Conservation (phyloP, 2,888 invertebrate species). For the Perithous albicinctus region DNA sequence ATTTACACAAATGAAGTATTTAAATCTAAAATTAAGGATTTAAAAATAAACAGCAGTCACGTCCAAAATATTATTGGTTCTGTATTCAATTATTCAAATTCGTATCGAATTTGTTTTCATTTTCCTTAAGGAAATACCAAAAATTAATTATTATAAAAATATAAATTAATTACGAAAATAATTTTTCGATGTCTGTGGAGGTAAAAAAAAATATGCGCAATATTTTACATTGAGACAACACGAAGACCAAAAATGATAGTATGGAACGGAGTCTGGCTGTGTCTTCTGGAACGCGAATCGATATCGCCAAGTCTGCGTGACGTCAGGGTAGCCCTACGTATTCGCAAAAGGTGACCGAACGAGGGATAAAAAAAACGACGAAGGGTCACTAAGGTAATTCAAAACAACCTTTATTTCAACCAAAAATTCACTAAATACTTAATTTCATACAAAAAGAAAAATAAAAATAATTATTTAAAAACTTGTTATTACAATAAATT, state of each 20-base stretch:
- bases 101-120: too few relatives aligned
- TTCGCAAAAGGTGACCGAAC: constrained; percentile 36
- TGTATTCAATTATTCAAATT: not conserved
- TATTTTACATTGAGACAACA: not conserved
- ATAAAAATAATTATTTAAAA: too few relatives aligned
- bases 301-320: constrained; percentile 55
- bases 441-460: too few relatives aligned
- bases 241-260: constrained; percentile 19
- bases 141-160: too few relatives aligned
- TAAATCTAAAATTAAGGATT: too few relatives aligned
- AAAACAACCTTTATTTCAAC: not conserved
- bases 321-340: constrained; percentile 53
- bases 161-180: not conserved
- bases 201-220: not conserved
- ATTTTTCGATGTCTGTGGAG: not conserved
- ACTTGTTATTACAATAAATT: too few relatives aligned
- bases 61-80: not conserved
- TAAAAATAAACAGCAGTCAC: not conserved
- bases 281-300: constrained; percentile 62
- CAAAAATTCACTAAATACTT: not conserved
- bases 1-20: too few relatives aligned
- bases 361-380: not conserved
- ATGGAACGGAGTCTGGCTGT: constrained; percentile 6
- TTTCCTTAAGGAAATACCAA: too few relatives aligned
- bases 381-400: not conserved